Evolutionary conservation across 2,797 vertebrate genomes (phyloP).

Genomic region (Varecia variegata): DNA sequence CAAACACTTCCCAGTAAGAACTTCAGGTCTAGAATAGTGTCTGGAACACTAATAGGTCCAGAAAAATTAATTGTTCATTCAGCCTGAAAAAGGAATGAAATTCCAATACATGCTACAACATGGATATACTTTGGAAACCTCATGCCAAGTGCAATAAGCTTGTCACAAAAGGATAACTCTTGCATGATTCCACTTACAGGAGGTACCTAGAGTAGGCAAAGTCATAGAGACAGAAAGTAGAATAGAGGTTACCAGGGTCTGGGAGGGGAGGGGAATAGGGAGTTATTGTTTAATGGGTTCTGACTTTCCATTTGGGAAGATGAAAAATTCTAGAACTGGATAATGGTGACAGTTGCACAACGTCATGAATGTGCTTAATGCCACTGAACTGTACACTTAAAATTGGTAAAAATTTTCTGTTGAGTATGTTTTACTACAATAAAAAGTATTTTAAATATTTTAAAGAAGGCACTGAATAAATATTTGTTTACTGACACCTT

Average conservation of each 20-base stretch:
- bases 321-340: neutral
- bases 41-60: neutral
- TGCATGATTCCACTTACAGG: neutral
- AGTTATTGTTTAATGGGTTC: neutral
- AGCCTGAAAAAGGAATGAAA: neutral
- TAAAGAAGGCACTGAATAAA: neutral
- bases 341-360: neutral
- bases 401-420: neutral
- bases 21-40: neutral
- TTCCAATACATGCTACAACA: neutral
- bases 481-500: neutral
- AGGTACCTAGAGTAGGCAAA: neutral
- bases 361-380: neutral
- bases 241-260: neutral
- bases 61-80: neutral
- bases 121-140: neutral
- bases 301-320: neutral
- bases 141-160: neutral
- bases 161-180: neutral
- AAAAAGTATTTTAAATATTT: neutral
- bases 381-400: neutral
- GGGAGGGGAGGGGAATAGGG: fast-evolving
- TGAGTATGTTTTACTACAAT: neutral
- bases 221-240: neutral
- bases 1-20: neutral